A percentile compares a stretch with the other conserved stretches of the same genome.
Conservation (phyloP, 2,113 vertebrate genomes). For the Ammospiza nelsoni region DNA sequence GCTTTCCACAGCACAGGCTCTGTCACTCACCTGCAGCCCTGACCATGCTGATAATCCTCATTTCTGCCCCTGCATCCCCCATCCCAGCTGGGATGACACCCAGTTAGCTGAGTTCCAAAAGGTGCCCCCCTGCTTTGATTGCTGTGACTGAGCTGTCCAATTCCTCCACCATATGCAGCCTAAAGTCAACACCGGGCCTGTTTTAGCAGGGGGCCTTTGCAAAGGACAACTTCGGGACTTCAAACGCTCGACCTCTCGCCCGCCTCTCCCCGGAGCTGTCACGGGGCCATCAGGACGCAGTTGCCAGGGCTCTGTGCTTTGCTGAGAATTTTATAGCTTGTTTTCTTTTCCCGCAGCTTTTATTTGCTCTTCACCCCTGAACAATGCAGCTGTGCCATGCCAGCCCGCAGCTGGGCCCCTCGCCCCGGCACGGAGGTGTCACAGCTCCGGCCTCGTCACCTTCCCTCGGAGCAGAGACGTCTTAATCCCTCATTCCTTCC, state of each 20-base stretch:
- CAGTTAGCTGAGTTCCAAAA: neutral
- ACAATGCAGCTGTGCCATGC: conserved; percentile 67
- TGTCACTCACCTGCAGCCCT: neutral
- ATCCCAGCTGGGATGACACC: neutral
- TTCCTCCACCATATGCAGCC: conserved; percentile 40
- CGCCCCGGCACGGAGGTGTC: conserved; percentile 41
- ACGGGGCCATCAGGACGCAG: conserved; percentile 64
- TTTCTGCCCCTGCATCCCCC: neutral
- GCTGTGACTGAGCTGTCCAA: neutral
- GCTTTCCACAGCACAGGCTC: neutral
- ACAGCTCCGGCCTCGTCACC: conserved; percentile 54
- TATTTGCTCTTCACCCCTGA: conserved; percentile 75
- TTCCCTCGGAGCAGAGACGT: conserved; percentile 60
- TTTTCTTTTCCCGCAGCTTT: conserved; percentile 79
- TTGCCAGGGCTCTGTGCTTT: conserved; percentile 53
- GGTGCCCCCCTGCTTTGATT: neutral
- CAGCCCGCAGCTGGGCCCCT: conserved; percentile 67
- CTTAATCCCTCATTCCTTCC: conserved; percentile 78
- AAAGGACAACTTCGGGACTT: conserved; percentile 54
- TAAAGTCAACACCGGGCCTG: conserved; percentile 49
- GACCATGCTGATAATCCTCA: neutral
- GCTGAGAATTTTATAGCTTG: conserved; percentile 75
- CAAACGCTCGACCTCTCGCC: conserved; percentile 61
- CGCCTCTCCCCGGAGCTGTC: conserved; percentile 53
- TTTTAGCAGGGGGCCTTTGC: conserved; percentile 62